Evolutionary conservation across 2,797 vertebrate species (phyloP), one percentile per base, ranked within the genome.

Genomic region (Siniperca obscura): DNA sequence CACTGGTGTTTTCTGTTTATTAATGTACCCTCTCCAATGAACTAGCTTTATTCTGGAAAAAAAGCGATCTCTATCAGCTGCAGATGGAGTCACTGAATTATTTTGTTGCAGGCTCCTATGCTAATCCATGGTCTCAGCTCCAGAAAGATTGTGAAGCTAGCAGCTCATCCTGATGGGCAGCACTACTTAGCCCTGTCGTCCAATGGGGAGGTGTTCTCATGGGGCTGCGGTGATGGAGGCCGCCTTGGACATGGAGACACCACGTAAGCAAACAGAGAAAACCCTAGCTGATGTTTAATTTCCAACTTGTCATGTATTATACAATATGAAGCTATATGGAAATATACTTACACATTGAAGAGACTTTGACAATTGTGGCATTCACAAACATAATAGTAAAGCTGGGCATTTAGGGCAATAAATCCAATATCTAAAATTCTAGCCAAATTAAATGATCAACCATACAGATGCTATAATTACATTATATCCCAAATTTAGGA

Each of bases 171-270:
- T 21, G 98, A 99, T 68, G 98, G 98, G 2, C 98, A 99, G 91
- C 98, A 99, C 88, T 98, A 98, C 76, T 90, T 99, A 88, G 98
- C 98, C 56, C 94, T 99, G 90, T 97, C 98, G 4, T 95, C 96
- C 73, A 98, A 96, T 1, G 98, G 98, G 55, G 98, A 99, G 93
- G 97, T 99, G 83, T 99, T 97, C 87, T 99, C 98, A 69, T 99
- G 98, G 98, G 98, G 98, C 62, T 99, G 98, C 62, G 98, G 98
- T 40, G 98, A 99, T 48, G 97, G 98, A 19, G 98, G 98, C n/a
- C 96, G 98, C 67, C 96, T 99, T 17, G 98, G 98, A 90, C 98
- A 99, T 3, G 98, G 98, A 68, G 98, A 99, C 92, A 97, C 98
- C 4, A 97, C 98, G 98, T 99, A 96, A 78, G 97, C 84, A 60